Base-by-base conservation (phyloP, 1,140 invertebrate species). In the Drosophila orena region DNA sequence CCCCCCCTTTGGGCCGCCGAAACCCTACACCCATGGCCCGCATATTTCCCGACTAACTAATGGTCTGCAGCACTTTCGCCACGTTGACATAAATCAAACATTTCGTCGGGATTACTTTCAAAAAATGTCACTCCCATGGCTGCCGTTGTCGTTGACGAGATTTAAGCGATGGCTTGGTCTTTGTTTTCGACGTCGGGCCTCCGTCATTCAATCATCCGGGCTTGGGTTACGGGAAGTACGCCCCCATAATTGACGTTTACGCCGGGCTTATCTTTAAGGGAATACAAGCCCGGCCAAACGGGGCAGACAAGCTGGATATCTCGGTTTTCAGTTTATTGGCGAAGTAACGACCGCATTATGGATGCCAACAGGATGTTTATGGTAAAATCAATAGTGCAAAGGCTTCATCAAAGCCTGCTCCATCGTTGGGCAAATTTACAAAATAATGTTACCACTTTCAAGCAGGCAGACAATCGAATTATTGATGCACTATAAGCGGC, bases 31-130 rank as follows among this genome's bases (percentile, higher is more conserved):
- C 30, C 12, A n/a, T 17, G 12, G 7, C 65, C 66, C 64, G 64
- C 42, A 70, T 35, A 24, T 11, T 49, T 2, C 12, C 50, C 0
- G 12, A 61, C 53, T 30, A 30, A 35, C 50, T 70, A 70, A 69
- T 70, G 64, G 50, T 38, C 35, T 40, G 37, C 53, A 20, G 27
- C 17, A 34, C 60, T 34, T 17, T 17, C 44, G 42, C 40, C 43
- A 62, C 65, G 46, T 88, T 81, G 83, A 86, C 83, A 86, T 86
- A 88, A 88, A 86, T 86, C 81, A 88, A 78, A 88, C 70, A 81
- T 76, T 88, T 79, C 66, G 58, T 61, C 42, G 54, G 78, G 83
- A 86, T 86, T 88, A 81, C 65, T 79, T 86, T 75, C 57, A 77
- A 72, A 81, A 72, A 72, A 75, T 79, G 65, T 55, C 60, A 52